A percentile compares a stretch with the other conserved stretches of the same genome.
Evolutionary conservation across 2,888 invertebrate genomes (phyloP).

Genomic region (Cephus spinipes): DNA sequence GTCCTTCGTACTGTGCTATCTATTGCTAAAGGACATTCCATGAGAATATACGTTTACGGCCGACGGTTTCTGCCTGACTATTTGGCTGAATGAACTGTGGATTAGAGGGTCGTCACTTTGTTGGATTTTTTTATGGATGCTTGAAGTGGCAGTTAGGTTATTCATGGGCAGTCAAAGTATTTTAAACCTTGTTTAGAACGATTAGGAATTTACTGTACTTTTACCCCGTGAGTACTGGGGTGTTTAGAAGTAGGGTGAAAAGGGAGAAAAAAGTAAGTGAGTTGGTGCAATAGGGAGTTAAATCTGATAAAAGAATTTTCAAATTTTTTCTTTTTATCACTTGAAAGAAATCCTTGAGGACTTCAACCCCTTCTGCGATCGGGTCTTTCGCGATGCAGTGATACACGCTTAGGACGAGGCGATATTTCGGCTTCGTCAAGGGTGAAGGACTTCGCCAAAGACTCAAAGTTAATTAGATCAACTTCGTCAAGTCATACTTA

Average conservation of each 20-base stretch:
- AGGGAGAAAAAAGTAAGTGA: no score
- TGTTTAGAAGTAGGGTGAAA: neutral
- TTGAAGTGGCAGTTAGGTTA: neutral
- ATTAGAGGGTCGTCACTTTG: neutral
- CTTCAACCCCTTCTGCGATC: conserved; percentile 24
- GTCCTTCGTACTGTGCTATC: conserved; percentile 6
- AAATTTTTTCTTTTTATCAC: neutral
- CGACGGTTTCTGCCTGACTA: neutral
- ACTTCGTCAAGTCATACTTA: conserved; percentile 42
- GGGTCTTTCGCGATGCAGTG: conserved; percentile 35
- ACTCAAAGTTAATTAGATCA: conserved; percentile 49
- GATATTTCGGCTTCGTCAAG: conserved; percentile 29
- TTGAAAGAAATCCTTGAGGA: conserved; percentile 1
- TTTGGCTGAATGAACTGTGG: neutral
- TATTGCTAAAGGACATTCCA: neutral
- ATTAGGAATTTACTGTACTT: no score
- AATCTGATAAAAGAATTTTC: neutral
- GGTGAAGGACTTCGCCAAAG: neutral
- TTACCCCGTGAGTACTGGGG: neutral
- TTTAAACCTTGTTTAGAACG: neutral
- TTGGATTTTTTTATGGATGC: neutral
- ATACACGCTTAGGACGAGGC: conserved; percentile 38
- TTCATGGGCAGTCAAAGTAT: neutral
- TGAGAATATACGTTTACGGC: neutral
- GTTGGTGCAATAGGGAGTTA: no score